Base-by-base conservation (phyloP, 2,888 invertebrate genomes). In the Aproaerema taeniolella region DNA sequence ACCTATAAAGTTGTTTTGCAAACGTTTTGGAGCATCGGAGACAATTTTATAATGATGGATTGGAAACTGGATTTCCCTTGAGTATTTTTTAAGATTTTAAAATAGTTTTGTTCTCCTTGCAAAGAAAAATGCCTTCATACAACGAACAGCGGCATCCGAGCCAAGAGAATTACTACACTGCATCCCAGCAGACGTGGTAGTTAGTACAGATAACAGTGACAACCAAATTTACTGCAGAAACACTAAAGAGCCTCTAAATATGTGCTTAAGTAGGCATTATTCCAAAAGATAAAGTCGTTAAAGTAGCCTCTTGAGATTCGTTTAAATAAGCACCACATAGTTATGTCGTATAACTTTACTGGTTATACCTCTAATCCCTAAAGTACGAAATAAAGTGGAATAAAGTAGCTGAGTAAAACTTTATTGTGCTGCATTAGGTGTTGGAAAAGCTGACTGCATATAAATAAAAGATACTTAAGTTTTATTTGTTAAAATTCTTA, bases 271-370 rank as follows among this genome's bases (percentile, higher is more conserved):
- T 75, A 72, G 66, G 62, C 61, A 67, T 75, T 73, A 80, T 70
- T 68, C 59, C 58, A 52, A 61, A 63, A 65, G 68, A 81, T 81
- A 74, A 71, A 79, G 80, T 77, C 71, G 76, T 81, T 73, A 72
- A 61, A 69, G 50, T 54, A 52, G 52, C 58, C 61, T 66, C 55
- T 56, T 54, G 60, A 60, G 53, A 43, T 50, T 45, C 47, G 53
- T 58, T 60, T 55, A 52, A 51, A 48, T 57, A 57, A 43, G 38
- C 31, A 38, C 15, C 24, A 28, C 14, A 28, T 38, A 38, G 17
- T 36, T 36, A 25, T 36, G 35, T 31, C 38, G 31, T 38, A 42
- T 43, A 39, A 38, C 32, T 39, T 78, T 70, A 72, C 67, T 65
- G 57, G 68, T 66, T 68, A 66, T 61, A 55, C 45, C 47, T 47